phyloP scores from a whole-genome alignment of 2,113 vertebrate species.

The Lepisosteus oculatus region DNA sequence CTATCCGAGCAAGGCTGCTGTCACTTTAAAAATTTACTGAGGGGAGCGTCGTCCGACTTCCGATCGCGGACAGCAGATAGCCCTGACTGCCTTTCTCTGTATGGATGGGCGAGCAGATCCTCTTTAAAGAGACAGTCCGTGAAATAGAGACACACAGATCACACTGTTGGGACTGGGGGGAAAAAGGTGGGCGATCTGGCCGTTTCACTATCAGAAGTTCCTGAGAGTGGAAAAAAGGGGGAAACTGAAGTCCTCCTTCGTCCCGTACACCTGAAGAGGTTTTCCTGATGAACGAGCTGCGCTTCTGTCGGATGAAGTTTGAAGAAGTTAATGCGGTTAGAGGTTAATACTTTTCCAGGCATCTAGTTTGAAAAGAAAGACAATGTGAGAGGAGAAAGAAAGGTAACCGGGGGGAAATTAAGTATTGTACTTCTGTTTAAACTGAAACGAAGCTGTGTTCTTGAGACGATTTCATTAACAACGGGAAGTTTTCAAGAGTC shows the following conservation, averaged over 20 bases:
- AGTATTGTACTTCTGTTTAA: too few relatives aligned
- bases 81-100: slow-evolving; percentile 40
- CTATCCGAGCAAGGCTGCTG: slow-evolving; percentile 76
- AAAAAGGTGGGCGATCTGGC: slow-evolving; percentile 47
- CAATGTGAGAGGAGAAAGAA: slow-evolving; percentile 16
- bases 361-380: slow-evolving; percentile 28
- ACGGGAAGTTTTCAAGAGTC: too few relatives aligned
- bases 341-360: slow-evolving; percentile 32
- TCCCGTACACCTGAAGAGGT: slow-evolving; percentile 55
- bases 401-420: too few relatives aligned
- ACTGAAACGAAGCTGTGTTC: too few relatives aligned
- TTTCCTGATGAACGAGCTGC: slow-evolving; percentile 49
- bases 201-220: slow-evolving; percentile 36
- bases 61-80: slow-evolving; percentile 63
- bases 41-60: slow-evolving; percentile 70
- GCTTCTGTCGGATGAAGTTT: slow-evolving; percentile 44
- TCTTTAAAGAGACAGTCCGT: slow-evolving; percentile 67
- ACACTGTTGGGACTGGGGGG: slow-evolving; percentile 31
- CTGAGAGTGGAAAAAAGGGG: slow-evolving; percentile 32
- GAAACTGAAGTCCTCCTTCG: slow-evolving; percentile 49
- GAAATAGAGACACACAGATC: slow-evolving; percentile 51
- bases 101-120: slow-evolving; percentile 63
- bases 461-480: too few relatives aligned
- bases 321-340: slow-evolving; percentile 49
- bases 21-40: slow-evolving; percentile 82